Base-by-base conservation (phyloP, 2,888 invertebrate genomes). In the Oegoconia quadripuncta region DNA sequence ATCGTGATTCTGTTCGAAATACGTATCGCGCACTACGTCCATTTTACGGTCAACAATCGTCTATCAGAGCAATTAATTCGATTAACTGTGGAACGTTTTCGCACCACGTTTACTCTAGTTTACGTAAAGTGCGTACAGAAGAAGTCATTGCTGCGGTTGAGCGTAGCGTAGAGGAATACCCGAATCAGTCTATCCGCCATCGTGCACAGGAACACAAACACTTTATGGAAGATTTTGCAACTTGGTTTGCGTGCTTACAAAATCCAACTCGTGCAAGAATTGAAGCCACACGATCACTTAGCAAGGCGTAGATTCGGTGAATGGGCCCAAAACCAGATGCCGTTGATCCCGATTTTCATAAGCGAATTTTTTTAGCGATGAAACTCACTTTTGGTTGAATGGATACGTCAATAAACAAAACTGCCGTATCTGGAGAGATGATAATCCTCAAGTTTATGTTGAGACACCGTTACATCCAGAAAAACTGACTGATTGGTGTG, bases 401-500 rank as follows among this genome's bases (percentile, higher is more conserved):
- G 37, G 37, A 6, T 37, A 37, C 20, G 37, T 41, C 27, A 37
- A 41, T 23, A 41, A 41, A 23, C 41, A 41, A 29, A 48, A 44
- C 30, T 44, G 30, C 26, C 37, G 41, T 7, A 42, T 43, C 34
- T 48, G 42, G 46, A 37, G 40, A 27, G 28, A 34, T 8, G 30
- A 41, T 11, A 16, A 39, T 34, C 50, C 37, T 26, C 18, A 45
- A 30, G 34, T 12, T 11, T 18, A 57, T 44, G 25, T 46, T 16
- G 56, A 68, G 41, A 43, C 41, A 46, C 50, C 47, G 46, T 47
- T 68, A 45, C 55, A 66, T 59, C 58, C 64, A 37, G 47, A 54
- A 59, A 52, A 48, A 52, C 48, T 57, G 16, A 65, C 62, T 47
- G 62, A 64, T 54, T 73, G 69, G 60, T 50, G 71, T 55, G 64